Conservation (phyloP, 2,888 invertebrate genomes). For the Bombylius major region DNA sequence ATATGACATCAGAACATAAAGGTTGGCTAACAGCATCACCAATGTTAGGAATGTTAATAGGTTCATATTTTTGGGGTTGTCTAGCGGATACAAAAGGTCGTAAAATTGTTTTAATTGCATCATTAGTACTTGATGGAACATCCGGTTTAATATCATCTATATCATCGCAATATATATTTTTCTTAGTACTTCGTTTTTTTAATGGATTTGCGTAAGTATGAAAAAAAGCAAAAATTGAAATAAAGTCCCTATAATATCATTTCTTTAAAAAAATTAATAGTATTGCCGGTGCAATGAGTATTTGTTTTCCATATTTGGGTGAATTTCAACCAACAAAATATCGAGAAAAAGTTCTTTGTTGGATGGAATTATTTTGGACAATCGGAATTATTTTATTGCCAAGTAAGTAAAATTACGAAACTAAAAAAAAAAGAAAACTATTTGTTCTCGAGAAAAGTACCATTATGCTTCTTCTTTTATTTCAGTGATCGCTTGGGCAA, state of each 20-base stretch:
- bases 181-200: constrained; percentile 59
- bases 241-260: too few relatives aligned
- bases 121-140: constrained; percentile 59
- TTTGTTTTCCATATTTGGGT: constrained; percentile 68
- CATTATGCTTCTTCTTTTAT: too few relatives aligned
- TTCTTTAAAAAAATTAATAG: too few relatives aligned
- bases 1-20: constrained; percentile 64
- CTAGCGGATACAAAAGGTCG: constrained; percentile 73
- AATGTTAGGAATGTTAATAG: constrained; percentile 71
- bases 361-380: constrained; percentile 81
- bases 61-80: constrained; percentile 76
- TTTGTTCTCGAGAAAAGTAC: too few relatives aligned
- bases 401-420: constrained; percentile 46
- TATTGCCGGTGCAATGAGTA: constrained; percentile 70
- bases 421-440: too few relatives aligned
- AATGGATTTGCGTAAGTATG: constrained; percentile 67
- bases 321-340: constrained; percentile 71
- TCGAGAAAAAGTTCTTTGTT: constrained; percentile 66
- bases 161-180: constrained; percentile 57
- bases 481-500: constrained; percentile 63
- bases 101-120: constrained; percentile 57
- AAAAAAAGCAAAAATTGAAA: too few relatives aligned
- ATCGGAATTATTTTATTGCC: constrained; percentile 62
- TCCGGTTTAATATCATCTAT: constrained; percentile 60
- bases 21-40: constrained; percentile 66